Conservation (phyloP, 2,113 vertebrate genomes). For the Oreocharis arfaki region DNA sequence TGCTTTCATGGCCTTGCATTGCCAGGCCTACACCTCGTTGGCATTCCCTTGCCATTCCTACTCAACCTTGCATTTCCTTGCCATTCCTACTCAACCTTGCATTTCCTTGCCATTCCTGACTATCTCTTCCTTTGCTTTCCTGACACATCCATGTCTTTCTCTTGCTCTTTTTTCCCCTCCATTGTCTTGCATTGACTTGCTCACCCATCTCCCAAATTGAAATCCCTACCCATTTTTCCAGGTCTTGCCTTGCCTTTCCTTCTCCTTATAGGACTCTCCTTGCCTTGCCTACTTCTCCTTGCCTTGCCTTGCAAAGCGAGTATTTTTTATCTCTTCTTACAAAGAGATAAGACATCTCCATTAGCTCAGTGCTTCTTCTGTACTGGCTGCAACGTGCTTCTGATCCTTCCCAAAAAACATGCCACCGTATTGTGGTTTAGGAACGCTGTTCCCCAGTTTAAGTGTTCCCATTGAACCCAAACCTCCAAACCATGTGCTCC, state of each 20-base stretch:
- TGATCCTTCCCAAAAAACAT: background rate
- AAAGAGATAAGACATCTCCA: fast-evolving
- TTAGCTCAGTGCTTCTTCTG: background rate
- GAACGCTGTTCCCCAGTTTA: background rate
- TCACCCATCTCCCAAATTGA: too few relatives aligned
- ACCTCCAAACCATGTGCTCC: background rate
- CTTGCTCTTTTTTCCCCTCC: background rate
- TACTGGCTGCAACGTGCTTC: fast-evolving
- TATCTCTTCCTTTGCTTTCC: background rate
- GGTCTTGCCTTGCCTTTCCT: background rate
- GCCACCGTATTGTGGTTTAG: background rate
- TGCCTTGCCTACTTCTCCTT: background rate
- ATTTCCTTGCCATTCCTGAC: background rate
- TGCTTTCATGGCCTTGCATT: background rate
- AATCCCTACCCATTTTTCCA: too few relatives aligned
- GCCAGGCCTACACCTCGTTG: too few relatives aligned
- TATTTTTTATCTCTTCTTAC: background rate
- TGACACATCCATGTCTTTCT: too few relatives aligned
- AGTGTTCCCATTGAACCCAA: background rate
- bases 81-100: background rate
- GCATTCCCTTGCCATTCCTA: background rate
- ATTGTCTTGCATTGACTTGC: background rate
- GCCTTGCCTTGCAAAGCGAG: background rate
- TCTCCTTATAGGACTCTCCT: background rate
- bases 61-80: too few relatives aligned